Base-by-base conservation (phyloP, 1,140 invertebrate species). In the Pinna nobilis region DNA sequence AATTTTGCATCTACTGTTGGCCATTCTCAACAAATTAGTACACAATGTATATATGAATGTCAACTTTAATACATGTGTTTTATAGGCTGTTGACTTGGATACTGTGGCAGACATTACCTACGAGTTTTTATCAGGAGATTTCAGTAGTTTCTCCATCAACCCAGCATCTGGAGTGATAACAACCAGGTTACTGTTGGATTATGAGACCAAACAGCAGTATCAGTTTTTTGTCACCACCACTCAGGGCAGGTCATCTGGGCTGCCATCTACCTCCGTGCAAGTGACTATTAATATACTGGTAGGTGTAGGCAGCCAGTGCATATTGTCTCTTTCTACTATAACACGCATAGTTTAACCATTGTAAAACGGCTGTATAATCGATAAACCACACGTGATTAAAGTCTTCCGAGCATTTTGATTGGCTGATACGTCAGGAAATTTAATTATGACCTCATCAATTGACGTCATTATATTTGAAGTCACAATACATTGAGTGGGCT, bases 51-150 rank as follows among this genome's bases (percentile, higher is more conserved):
- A 13, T 53, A 20, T 53, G 51, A 13, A 47, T 18, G 20, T 3
- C 20, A 15, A 47, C 20, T 15, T 18, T 47, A 20, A 47, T 50
- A 39, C 35, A 57, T 67, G 47, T 33, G 60, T 71, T 74, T 67
- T 71, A 6, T 41, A 83, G 81, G 81, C 81, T 4, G 28, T 77
- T 28, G 81, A 81, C 50, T 64, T 65, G 28, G 81, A 82, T 39
- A 74, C 77, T 13, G 25, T 57, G 3, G 41, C 68, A 13, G 7
- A 32, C 15, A 72, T 83, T 13, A 65, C 44, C 5, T 83, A 83
- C 57, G 65, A 71, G 41, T 76, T 81, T 50, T 23, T 72, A 9
- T 47, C 50, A 11, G 65, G 69, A 15, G 60, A 72, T 30, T 44
- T 65, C 53, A n/a, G 4, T 3, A 13, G 28, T 9, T 83, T 83